phyloP scores from a whole-genome alignment of 2,888 invertebrate genomes.

The Stenchaetothrips biformis region DNA sequence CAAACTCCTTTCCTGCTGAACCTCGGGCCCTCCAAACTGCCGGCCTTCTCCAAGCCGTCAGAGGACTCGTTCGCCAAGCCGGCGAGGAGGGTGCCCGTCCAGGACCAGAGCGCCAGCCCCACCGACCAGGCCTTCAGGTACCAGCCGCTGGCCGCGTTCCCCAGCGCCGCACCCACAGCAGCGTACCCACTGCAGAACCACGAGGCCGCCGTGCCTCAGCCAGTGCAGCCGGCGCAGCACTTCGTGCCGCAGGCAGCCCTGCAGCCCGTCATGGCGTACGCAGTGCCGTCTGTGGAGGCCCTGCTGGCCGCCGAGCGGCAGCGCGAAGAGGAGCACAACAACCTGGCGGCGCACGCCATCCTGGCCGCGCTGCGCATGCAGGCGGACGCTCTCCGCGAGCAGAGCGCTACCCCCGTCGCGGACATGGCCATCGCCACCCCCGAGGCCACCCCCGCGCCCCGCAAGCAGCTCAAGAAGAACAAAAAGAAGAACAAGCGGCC shows the following conservation, averaged over 20 bases:
- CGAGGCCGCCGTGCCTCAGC: background rate
- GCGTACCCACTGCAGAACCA: background rate
- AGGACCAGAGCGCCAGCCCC: background rate
- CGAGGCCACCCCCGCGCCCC: background rate
- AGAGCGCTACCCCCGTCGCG: background rate
- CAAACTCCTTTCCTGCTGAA: background rate
- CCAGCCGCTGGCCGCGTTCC: background rate
- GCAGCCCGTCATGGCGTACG: too few relatives aligned
- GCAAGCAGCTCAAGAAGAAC: background rate
- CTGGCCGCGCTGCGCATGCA: slow-evolving; percentile 10
- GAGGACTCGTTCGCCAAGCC: background rate
- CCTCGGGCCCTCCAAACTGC: background rate
- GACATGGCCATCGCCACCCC: background rate
- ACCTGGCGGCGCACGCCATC: slow-evolving; percentile 19
- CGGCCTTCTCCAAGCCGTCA: background rate
- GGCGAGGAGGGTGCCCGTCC: background rate
- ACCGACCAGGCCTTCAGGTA: background rate
- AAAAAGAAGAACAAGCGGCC: background rate
- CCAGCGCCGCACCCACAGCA: background rate
- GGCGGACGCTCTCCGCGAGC: slow-evolving; percentile 3
- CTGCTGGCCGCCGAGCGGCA: background rate
- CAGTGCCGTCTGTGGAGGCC: background rate
- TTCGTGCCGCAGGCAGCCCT: too few relatives aligned
- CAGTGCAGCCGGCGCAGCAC: too few relatives aligned
- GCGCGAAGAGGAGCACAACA: slow-evolving; percentile 18